Percentiles rank a stretch among this genome's conserved stretches.
Conservation (phyloP, 2,113 vertebrate species). For the Panthera uncia region DNA sequence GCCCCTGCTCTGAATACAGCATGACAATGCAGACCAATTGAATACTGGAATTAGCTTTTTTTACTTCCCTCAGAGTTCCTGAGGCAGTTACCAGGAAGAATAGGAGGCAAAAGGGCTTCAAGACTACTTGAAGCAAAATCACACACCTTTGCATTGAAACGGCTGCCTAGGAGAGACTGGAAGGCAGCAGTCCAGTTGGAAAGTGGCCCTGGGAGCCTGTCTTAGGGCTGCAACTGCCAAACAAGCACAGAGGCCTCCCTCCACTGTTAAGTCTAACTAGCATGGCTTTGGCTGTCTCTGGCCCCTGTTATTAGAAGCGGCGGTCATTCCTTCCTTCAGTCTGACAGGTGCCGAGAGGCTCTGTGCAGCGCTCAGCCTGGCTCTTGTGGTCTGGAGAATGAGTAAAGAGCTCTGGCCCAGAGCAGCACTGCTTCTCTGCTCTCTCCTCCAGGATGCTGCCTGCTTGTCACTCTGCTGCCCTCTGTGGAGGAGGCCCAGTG, state of each 20-base stretch:
- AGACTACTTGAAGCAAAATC: neutral
- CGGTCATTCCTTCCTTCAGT: neutral
- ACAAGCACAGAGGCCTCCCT: neutral
- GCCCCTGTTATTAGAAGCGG: neutral
- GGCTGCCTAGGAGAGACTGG: neutral
- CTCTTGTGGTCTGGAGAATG: neutral
- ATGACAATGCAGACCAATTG: neutral
- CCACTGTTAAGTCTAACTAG: neutral
- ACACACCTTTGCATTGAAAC: neutral
- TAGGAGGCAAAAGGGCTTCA: neutral
- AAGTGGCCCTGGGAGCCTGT: neutral
- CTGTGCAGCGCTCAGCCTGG: neutral
- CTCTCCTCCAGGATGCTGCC: neutral
- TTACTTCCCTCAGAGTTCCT: neutral
- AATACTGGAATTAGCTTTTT: neutral
- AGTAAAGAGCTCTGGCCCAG: neutral
- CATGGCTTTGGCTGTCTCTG: neutral
- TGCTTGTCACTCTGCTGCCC: conserved; percentile 44
- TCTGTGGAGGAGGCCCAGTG: neutral
- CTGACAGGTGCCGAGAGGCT: neutral
- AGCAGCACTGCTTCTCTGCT: neutral
- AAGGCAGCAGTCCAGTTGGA: neutral
- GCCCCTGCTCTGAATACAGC: neutral
- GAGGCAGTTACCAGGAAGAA: neutral
- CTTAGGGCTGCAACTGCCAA: neutral